Evolutionary conservation across 1,140 invertebrate genomes (phyloP).

Genomic region (Microplitis demolitor): DNA sequence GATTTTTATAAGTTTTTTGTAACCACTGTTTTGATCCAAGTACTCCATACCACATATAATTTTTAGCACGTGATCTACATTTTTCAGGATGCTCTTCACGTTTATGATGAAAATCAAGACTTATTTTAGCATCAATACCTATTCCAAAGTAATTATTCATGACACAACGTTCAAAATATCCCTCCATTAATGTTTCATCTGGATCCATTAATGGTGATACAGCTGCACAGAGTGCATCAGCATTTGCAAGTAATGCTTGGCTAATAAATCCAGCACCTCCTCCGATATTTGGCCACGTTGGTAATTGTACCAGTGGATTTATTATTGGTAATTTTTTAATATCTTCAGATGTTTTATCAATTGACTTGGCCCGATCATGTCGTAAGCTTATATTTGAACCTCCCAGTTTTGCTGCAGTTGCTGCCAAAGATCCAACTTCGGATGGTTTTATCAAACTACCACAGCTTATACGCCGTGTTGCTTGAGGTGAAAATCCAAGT

Average conservation of each 20-base stretch:
- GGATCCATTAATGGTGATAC: conserved; percentile 92
- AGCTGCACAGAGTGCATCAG: conserved; percentile 94
- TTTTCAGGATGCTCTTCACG: conserved; percentile 98
- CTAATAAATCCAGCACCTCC: conserved; percentile 80
- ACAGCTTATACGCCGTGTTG: conserved; percentile 77
- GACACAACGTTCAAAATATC: conserved; percentile 92
- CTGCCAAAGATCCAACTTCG: conserved; percentile 64
- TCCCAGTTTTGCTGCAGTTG: conserved; percentile 63
- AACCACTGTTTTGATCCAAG: conserved; percentile 90
- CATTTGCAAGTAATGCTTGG: conserved; percentile 91
- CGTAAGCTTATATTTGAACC: conserved; percentile 52
- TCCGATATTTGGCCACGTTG: conserved; percentile 81
- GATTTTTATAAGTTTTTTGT: conserved; percentile 92
- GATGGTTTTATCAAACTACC: conserved; percentile 75
- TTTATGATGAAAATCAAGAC: conserved; percentile 96
- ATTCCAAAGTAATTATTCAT: conserved; percentile 99
- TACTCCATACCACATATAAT: conserved; percentile 98
- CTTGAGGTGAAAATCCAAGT: conserved; percentile 69
- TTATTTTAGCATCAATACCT: conserved; percentile 98
- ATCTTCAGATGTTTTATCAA: conserved; percentile 61
- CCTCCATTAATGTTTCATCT: conserved; percentile 87
- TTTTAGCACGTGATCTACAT: conserved; percentile 90
- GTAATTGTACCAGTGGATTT: conserved; percentile 83
- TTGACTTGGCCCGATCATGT: conserved; percentile 58
- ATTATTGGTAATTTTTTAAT: conserved; percentile 84